Evolutionary conservation across 2,888 invertebrate genomes (phyloP).

Genomic region (Sialis lutaria): DNA sequence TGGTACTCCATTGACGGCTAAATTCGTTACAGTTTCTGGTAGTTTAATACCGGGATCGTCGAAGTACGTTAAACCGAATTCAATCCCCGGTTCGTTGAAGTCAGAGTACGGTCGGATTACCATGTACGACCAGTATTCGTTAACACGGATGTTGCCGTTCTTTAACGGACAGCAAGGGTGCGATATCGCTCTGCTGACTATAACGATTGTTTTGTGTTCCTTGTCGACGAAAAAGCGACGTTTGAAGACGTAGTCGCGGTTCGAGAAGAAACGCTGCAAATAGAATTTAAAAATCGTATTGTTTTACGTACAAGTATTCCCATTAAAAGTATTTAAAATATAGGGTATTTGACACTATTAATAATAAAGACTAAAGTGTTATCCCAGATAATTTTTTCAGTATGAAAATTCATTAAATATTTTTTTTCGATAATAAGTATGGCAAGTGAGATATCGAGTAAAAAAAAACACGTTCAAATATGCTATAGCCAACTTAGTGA

Average conservation of each 20-base stretch:
- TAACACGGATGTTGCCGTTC: slow-evolving; percentile 51
- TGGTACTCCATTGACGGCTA: slow-evolving; percentile 55
- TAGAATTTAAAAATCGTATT: no score
- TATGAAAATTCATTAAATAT: no score
- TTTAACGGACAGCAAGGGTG: slow-evolving; percentile 53
- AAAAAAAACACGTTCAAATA: no score
- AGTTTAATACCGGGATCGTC: slow-evolving; percentile 72
- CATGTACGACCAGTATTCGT: slow-evolving; percentile 75
- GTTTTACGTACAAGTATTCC: no score
- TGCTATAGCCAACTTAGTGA: no score
- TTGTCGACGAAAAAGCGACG: slow-evolving; percentile 44
- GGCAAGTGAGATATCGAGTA: no score
- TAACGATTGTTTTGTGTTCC: slow-evolving; percentile 37
- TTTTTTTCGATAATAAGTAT: no score
- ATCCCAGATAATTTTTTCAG: no score
- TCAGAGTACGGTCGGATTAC: slow-evolving; percentile 54
- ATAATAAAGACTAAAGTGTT: no score
- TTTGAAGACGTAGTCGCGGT: slow-evolving; percentile 74
- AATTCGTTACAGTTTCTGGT: slow-evolving; percentile 59
- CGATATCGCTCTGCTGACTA: slow-evolving; percentile 48
- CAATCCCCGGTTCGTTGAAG: slow-evolving; percentile 46
- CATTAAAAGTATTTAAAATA: no score
- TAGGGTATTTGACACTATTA: no score
- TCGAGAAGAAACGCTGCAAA: slow-evolving; percentile 58
- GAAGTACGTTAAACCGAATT: slow-evolving; percentile 74